Evolutionary conservation across 2,797 vertebrate species (phyloP).

Genomic region (Neoniphon sammara): DNA sequence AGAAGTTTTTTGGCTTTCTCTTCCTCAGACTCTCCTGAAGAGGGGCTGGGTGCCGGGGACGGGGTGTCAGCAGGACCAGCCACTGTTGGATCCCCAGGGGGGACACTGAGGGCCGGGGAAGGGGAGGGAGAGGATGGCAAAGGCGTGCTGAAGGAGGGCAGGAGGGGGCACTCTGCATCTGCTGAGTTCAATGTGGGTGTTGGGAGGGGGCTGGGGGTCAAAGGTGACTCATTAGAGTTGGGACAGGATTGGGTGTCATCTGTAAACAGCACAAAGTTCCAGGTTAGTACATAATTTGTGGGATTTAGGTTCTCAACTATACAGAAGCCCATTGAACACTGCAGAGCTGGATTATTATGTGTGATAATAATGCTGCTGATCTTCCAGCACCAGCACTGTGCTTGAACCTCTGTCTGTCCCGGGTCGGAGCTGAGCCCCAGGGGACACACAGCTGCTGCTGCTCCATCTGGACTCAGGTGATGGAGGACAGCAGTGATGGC

Average conservation of each 20-base stretch:
- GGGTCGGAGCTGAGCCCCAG: neutral
- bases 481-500: conserved; percentile 8
- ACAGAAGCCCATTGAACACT: neutral
- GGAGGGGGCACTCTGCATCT: conserved; percentile 61
- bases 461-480: conserved; percentile 17
- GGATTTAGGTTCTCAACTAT: neutral
- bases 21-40: conserved; percentile 83
- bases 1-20: conserved; percentile 89
- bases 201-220: conserved; percentile 54
- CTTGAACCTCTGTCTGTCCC: conserved; percentile 12
- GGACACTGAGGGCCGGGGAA: conserved; percentile 33
- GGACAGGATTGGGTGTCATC: conserved; percentile 69
- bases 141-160: conserved; percentile 56
- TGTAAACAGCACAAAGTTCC: conserved; percentile 60
- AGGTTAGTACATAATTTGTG: conserved; percentile 29
- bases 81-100: conserved; percentile 55
- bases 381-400: neutral
- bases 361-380: conserved; percentile 6
- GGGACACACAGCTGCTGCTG: conserved; percentile 15
- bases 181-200: conserved; percentile 55
- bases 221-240: conserved; percentile 63
- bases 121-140: conserved; percentile 64
- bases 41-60: conserved; percentile 67
- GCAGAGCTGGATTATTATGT: neutral
- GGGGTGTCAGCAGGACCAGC: conserved; percentile 56